Conservation (phyloP, 1,140 invertebrate species). For the Psilanteris sp. region DNA sequence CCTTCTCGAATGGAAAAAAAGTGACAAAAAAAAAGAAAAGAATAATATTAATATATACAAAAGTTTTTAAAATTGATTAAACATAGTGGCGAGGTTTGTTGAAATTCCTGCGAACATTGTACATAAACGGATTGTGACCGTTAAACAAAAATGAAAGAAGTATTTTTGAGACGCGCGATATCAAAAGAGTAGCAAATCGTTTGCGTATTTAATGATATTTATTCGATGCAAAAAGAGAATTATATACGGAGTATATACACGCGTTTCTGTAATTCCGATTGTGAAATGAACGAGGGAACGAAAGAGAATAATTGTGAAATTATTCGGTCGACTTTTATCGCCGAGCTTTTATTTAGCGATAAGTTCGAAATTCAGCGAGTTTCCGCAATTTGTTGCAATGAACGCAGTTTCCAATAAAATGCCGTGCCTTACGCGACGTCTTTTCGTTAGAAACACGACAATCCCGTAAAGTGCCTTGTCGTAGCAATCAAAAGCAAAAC, state of each 20-base stretch:
- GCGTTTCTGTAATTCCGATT: constrained; percentile 31
- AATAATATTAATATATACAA: too few species aligned
- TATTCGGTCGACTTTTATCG: constrained; percentile 14
- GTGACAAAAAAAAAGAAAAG: too few species aligned
- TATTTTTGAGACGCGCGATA: constrained; percentile 33
- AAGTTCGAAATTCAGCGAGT: background rate
- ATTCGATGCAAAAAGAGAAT: constrained; percentile 37
- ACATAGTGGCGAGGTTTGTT: background rate
- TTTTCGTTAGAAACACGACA: constrained; percentile 36
- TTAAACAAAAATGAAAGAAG: background rate
- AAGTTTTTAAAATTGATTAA: too few species aligned
- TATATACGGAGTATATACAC: constrained; percentile 34
- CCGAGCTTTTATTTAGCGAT: constrained; percentile 17
- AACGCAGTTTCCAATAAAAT: background rate
- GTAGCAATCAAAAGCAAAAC: constrained; percentile 11
- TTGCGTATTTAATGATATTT: constrained; percentile 47
- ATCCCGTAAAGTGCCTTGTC: constrained; percentile 45
- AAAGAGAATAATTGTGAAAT: constrained; percentile 21
- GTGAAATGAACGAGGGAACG: constrained; percentile 19
- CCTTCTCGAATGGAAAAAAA: constrained; percentile 1
- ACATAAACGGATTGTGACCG: constrained; percentile 1
- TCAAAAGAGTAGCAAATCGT: constrained; percentile 3
- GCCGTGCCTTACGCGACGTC: constrained; percentile 44
- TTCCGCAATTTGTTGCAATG: background rate
- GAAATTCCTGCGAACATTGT: constrained; percentile 1